Percentiles rank a stretch among this genome's conserved stretches.
phyloP scores from a whole-genome alignment of 2,888 invertebrate species.

The Thecophora atra region DNA sequence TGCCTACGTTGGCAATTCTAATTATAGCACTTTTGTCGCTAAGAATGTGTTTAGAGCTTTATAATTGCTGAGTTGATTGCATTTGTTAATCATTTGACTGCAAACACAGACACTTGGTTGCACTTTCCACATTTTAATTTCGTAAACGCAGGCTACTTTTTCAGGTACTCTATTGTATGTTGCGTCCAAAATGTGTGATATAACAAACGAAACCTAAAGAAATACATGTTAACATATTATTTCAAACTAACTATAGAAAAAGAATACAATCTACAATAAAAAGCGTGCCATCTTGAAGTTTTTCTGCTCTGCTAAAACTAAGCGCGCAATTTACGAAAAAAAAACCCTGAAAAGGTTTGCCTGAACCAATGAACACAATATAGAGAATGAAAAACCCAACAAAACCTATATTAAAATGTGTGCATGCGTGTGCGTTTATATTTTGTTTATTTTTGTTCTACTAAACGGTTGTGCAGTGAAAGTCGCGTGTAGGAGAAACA shows the following conservation, averaged over 20 bases:
- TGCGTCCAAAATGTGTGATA: slow-evolving; percentile 35
- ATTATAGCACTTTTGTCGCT: too few species aligned
- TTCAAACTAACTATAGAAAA: slow-evolving; percentile 10
- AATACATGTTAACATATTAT: slow-evolving; percentile 4
- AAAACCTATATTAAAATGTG: slow-evolving; percentile 2
- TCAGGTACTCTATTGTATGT: slow-evolving; percentile 25
- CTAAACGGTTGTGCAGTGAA: too few species aligned
- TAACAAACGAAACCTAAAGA: slow-evolving; percentile 15
- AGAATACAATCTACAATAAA: slow-evolving; percentile 26
- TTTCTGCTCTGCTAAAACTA: slow-evolving; percentile 21
- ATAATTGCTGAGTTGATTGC: not conserved
- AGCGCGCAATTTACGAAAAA: slow-evolving; percentile 20
- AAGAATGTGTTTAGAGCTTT: not conserved
- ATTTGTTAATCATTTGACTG: not conserved
- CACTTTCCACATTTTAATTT: not conserved
- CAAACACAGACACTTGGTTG: not conserved
- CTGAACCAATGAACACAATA: too few species aligned
- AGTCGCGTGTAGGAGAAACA: not conserved
- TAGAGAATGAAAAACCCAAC: slow-evolving; percentile 23
- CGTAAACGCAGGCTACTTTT: not conserved
- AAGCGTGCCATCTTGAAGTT: slow-evolving; percentile 36
- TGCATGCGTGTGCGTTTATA: not conserved
- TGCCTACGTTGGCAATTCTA: too few species aligned
- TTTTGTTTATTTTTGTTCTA: not conserved
- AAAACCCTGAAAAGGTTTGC: slow-evolving; percentile 13